phyloP scores from a whole-genome alignment of 53 echinoderm and acorn worm species.

The Actinopyga echinites region DNA sequence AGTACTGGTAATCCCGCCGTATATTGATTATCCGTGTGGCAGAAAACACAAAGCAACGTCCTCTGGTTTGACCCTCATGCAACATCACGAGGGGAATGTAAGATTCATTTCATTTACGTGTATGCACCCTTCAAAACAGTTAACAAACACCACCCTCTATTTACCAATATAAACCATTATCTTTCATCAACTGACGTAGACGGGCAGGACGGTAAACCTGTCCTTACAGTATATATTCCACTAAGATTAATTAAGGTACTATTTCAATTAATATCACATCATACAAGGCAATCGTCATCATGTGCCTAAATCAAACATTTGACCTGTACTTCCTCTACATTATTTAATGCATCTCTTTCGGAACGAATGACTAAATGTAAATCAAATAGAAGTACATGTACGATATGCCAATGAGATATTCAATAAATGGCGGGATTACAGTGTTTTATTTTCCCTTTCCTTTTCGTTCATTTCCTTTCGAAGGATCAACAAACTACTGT shows the following conservation, averaged over 20 bases:
- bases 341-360: no score
- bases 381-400: no score
- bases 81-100: conserved; percentile 84
- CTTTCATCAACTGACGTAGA: not conserved
- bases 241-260: no score
- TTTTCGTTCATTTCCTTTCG: not conserved
- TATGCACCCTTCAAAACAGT: not conserved
- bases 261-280: no score
- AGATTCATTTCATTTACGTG: conserved; percentile 31
- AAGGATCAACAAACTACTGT: no score
- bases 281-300: no score
- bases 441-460: not conserved
- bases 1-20: conserved; percentile 81
- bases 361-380: no score
- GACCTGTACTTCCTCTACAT: no score
- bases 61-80: conserved; percentile 16
- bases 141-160: not conserved
- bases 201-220: no score
- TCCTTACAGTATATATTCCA: no score
- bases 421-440: conserved; percentile 36
- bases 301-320: no score
- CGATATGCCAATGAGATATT: no score
- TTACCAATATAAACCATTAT: not conserved
- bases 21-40: conserved; percentile 96
- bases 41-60: conserved; percentile 61